A percentile compares a stretch with the other conserved stretches of the same genome.
Evolutionary conservation across 2,888 invertebrate genomes (phyloP).

Genomic region (Protula sp.): DNA sequence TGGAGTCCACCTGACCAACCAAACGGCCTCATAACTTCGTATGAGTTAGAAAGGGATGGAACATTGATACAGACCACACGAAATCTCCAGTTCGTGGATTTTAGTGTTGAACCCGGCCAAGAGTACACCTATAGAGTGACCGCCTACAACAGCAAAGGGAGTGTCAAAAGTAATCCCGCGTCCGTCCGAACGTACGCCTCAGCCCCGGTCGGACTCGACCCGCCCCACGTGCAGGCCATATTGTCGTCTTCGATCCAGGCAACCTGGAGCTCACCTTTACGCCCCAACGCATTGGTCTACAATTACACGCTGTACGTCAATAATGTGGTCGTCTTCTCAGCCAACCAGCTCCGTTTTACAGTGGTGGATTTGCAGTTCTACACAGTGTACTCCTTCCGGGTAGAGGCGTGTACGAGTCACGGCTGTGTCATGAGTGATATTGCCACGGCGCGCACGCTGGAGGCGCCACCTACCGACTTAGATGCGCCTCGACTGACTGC

Average conservation of each 20-base stretch:
- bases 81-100: slow-evolving; percentile 12
- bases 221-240: slow-evolving; percentile 38
- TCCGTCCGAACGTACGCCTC: slow-evolving; percentile 42
- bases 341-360: not conserved
- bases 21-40: slow-evolving; percentile 48
- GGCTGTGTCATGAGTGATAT: slow-evolving; percentile 45
- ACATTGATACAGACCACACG: slow-evolving; percentile 15
- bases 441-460: slow-evolving; percentile 32
- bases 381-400: slow-evolving; percentile 43
- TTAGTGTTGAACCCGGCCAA: slow-evolving; percentile 31
- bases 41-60: slow-evolving; percentile 42
- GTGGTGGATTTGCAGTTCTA: slow-evolving; percentile 36
- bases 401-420: slow-evolving; percentile 47
- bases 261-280: slow-evolving; percentile 42
- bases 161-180: slow-evolving; percentile 35
- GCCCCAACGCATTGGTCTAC: slow-evolving; percentile 43
- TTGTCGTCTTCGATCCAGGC: slow-evolving; percentile 43
- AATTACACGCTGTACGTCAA: slow-evolving; percentile 46
- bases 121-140: slow-evolving; percentile 43
- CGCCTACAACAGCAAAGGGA: slow-evolving; percentile 45
- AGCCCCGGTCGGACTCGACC: slow-evolving; percentile 44
- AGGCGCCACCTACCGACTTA: slow-evolving; percentile 40
- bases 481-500: slow-evolving; percentile 35
- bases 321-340: slow-evolving; percentile 13
- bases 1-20: slow-evolving; percentile 44